These are phyloP conservation scores for Globodera rostochiensis DNA, from an alignment of 1,140 invertebrate species.

Conservation along the genomic window DNA sequence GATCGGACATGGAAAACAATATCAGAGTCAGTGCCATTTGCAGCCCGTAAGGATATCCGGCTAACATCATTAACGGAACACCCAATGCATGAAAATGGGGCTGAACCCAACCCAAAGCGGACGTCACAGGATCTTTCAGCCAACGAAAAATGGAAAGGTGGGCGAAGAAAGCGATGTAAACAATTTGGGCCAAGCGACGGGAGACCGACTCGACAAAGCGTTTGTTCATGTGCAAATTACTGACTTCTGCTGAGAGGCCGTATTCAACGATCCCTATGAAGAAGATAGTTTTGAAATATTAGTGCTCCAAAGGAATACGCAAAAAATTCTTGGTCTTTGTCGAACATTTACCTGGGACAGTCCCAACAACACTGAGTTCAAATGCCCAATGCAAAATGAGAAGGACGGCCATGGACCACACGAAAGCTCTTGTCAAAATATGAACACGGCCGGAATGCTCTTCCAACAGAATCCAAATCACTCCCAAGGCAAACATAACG, in stretches of 20 bases:
- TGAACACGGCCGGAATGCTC: background rate
- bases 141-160: conserved; percentile 12
- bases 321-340: too few species aligned
- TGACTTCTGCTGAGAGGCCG: background rate
- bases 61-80: conserved; percentile 29
- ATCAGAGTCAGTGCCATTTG: conserved; percentile 18
- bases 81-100: conserved; percentile 18
- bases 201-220: conserved; percentile 1
- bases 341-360: too few species aligned
- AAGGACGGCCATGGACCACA: conserved; percentile 31
- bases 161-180: conserved; percentile 24
- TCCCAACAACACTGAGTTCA: conserved; percentile 10
- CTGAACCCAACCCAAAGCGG: background rate
- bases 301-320: too few species aligned
- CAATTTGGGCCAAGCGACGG: conserved; percentile 24
- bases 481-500: background rate
- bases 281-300: too few species aligned
- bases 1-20: background rate
- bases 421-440: conserved; percentile 16
- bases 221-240: background rate
- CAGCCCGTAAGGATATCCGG: conserved; percentile 24
- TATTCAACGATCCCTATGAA: background rate
- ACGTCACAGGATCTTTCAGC: background rate
- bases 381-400: conserved; percentile 38
- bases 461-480: background rate